These are phyloP conservation scores for Felis catus DNA, from an alignment of 2,113 vertebrate genomes.

Conservation along the genomic window F.catus_Fca126_mat1.0 CM031412.1:144525001-144525500, in stretches of 20 bases:
- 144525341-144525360: not conserved
- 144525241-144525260: not conserved
- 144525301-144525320: not conserved
- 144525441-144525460: not conserved
- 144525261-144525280: fast-evolving
- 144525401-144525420: not conserved
- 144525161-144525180: not conserved
- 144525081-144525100: not conserved
- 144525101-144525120: not conserved
- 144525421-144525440: not conserved
- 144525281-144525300: not conserved
- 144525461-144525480: not conserved
- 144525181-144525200: fast-evolving
- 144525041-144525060: not conserved
- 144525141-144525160: not conserved
- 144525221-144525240: fast-evolving
- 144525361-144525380: not conserved
- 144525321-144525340: not conserved
- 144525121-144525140: not conserved
- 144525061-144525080: not conserved
- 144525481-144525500: not conserved
- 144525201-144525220: fast-evolving
- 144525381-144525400: not conserved
- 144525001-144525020: not conserved
- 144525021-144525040: not conserved